Conservation (phyloP, 2,797 vertebrate species). For the Craterocephalus amniculus region DNA sequence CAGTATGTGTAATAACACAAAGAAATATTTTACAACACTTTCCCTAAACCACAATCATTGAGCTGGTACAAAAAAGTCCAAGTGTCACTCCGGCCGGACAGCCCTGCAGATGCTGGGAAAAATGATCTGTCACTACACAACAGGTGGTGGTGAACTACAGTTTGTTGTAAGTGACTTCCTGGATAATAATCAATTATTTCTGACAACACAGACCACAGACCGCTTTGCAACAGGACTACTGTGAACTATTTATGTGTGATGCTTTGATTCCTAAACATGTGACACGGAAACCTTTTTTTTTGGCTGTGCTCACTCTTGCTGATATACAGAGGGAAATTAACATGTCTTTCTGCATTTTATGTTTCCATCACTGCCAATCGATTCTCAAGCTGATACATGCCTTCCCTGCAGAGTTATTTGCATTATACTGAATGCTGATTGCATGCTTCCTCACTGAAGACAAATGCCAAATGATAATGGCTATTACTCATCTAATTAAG, state of each 20-base stretch:
- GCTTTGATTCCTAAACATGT: background rate
- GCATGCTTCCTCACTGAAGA: background rate
- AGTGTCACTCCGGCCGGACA: background rate
- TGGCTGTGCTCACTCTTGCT: background rate
- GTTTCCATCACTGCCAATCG: background rate
- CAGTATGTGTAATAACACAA: background rate
- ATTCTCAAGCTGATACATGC: background rate
- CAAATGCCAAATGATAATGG: background rate
- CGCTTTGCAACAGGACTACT: background rate
- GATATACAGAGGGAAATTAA: background rate
- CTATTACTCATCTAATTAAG: background rate
- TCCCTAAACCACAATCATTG: background rate
- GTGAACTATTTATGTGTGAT: background rate
- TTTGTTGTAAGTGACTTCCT: background rate
- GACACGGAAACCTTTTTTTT: background rate
- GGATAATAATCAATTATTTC: background rate
- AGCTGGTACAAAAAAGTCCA: background rate
- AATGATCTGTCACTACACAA: background rate
- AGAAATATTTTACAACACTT: background rate
- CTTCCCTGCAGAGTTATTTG: background rate
- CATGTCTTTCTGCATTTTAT: background rate
- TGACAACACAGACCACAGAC: background rate
- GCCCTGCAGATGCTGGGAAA: background rate
- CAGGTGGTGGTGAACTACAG: background rate
- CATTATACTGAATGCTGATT: background rate